phyloP scores from a whole-genome alignment of 2,113 vertebrate species.

The Isichthys henryi region DNA sequence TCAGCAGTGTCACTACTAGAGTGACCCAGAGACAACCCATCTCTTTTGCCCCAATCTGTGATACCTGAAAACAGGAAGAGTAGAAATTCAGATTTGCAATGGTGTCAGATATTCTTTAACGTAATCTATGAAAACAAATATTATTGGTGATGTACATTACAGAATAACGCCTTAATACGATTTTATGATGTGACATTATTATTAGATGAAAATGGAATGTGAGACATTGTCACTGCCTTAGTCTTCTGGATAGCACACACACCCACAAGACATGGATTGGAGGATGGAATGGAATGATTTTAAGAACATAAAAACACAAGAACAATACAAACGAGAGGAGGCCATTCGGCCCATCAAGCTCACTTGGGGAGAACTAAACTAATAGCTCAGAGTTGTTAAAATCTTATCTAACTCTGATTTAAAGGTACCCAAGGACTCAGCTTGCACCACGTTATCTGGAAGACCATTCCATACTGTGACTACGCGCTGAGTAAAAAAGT shows the following conservation, averaged over 20 bases:
- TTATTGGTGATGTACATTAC: not conserved
- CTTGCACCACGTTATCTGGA: too few relatives aligned
- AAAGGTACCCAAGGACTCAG: too few relatives aligned
- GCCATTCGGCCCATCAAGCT: too few relatives aligned
- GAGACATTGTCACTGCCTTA: not conserved
- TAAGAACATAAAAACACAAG: too few relatives aligned
- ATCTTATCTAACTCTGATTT: too few relatives aligned
- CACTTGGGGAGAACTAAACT: too few relatives aligned
- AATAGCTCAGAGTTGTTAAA: too few relatives aligned
- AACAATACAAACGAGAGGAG: too few relatives aligned
- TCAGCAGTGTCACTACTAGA: not conserved
- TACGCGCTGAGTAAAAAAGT: too few relatives aligned
- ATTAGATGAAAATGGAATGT: not conserved
- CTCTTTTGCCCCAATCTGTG: not conserved
- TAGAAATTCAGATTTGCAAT: not conserved
- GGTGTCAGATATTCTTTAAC: not conserved
- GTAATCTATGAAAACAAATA: not conserved
- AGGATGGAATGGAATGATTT: not conserved
- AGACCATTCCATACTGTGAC: too few relatives aligned
- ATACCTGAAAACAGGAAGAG: slow-evolving; percentile 3
- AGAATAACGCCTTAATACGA: not conserved
- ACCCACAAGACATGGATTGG: not conserved
- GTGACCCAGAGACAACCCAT: slow-evolving; percentile 5
- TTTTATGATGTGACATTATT: not conserved
- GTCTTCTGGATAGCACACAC: not conserved